These are phyloP conservation scores for Sycophaga agraensis DNA, from an alignment of 1,140 invertebrate species.

Conservation along the genomic window DNA sequence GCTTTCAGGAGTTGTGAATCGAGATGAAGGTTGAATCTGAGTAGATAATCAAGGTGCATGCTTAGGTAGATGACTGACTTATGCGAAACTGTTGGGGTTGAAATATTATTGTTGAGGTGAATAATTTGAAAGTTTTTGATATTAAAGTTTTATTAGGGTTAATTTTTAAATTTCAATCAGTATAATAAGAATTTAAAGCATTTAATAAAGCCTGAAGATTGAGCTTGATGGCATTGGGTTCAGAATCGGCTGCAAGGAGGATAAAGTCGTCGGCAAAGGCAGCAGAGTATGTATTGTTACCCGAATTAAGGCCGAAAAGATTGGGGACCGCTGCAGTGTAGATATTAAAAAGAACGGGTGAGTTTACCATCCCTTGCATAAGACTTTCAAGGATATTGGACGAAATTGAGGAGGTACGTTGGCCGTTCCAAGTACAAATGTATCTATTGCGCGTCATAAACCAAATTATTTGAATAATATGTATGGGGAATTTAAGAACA, in stretches of 20 bases:
- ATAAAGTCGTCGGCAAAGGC: conserved; percentile 31
- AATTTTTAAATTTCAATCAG: too few species aligned
- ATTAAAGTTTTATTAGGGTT: too few species aligned
- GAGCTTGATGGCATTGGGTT: conserved; percentile 1
- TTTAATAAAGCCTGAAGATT: background rate
- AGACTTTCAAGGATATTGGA: conserved; percentile 21
- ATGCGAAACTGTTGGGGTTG: too few species aligned
- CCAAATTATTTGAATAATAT: conserved; percentile 30
- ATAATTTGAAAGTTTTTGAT: too few species aligned
- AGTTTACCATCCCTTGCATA: conserved; percentile 29
- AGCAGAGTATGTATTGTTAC: background rate
- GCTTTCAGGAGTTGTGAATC: too few species aligned
- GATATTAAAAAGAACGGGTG: conserved; percentile 32
- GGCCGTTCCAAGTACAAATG: background rate
- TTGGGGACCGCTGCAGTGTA: background rate
- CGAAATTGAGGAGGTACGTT: background rate
- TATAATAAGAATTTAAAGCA: too few species aligned
- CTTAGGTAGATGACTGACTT: too few species aligned
- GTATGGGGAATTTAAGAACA: conserved; percentile 6
- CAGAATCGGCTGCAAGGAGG: background rate
- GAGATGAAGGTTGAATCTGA: too few species aligned
- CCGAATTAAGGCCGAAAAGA: background rate
- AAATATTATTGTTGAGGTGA: too few species aligned
- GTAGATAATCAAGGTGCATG: too few species aligned
- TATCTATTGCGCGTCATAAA: conserved; percentile 18